Base-by-base conservation (phyloP, 2,113 vertebrate species). In the Phalacrocorax carbo region DNA sequence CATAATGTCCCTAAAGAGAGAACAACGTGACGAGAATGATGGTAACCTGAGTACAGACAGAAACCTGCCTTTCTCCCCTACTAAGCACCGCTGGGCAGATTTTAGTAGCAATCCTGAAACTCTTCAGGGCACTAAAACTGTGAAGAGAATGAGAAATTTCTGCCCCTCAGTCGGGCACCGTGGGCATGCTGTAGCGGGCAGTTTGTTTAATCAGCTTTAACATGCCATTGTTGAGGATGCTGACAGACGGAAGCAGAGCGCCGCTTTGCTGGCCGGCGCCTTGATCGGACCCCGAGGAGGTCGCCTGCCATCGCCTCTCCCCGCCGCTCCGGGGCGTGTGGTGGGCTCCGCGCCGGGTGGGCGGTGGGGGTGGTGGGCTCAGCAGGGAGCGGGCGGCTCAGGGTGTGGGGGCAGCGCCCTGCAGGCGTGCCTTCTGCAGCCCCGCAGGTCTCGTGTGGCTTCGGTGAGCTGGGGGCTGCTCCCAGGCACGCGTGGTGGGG, bases 401-500 rank as follows among this genome's bases (percentile, higher is more conserved):
- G n/a, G 42, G 13, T 60, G 32, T 42, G 1, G 34, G 36, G 49
- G 27, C 1, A 5, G 36, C 38, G 4, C 38, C 38, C 38, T 38
- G 38, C 38, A 38, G 38, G 38, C 38, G 38, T 38, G 38, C 38
- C 38, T 38, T 38, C 38, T 38, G 8, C 68, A n/a, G 81, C 27
- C 34, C n/a, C 70, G 21, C 32, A 54, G 15, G 10, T 36, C 48
- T 42, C 26, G 13, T 16, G 36, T 11, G 27, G 27, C 42, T 36
- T 4, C 25, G 57, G 18, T 23, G 48, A 40, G n/a, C 60, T 51
- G 69, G 76, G 29, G 82, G 70, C 58, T 55, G 40, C 18, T 42
- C n/a, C 68, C 12, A 17, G 68, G 25, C 32, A 26, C 3, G 3
- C 0, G 6, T 17, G 30, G 7, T 27, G 36, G 36, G 42, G 8